phyloP scores from a whole-genome alignment of 2,797 vertebrate species.

The Remorina albescens region DNA sequence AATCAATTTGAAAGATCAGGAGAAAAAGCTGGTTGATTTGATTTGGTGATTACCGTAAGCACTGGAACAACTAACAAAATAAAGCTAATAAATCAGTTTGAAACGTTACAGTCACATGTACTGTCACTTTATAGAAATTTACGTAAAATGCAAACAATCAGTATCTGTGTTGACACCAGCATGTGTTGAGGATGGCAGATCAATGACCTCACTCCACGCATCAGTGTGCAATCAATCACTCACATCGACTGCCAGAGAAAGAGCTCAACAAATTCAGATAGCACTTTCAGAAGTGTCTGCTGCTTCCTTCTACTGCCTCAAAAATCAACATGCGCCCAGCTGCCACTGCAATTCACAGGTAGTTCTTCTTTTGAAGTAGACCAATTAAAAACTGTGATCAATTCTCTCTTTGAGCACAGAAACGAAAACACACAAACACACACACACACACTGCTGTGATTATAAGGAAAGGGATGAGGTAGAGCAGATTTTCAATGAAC shows the following conservation, averaged over 20 bases:
- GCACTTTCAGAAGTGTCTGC: slow-evolving; percentile 13
- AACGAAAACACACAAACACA: not conserved
- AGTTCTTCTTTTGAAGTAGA: slow-evolving; percentile 47
- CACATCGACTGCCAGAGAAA: not conserved
- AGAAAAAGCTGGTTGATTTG: slow-evolving; percentile 14
- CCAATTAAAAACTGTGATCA: slow-evolving; percentile 64
- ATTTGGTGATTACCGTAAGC: slow-evolving; percentile 9
- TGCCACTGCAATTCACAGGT: not conserved
- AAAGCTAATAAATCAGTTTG: slow-evolving; percentile 50
- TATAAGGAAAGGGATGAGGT: slow-evolving; percentile 37
- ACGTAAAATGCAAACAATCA: slow-evolving; percentile 41
- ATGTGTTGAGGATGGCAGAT: slow-evolving; percentile 25
- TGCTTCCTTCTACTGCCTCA: not conserved
- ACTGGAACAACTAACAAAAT: slow-evolving; percentile 33
- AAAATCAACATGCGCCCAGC: slow-evolving; percentile 3
- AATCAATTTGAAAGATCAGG: slow-evolving; percentile 25
- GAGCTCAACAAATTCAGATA: not conserved
- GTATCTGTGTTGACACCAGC: slow-evolving; percentile 27
- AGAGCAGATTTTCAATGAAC: slow-evolving; percentile 44
- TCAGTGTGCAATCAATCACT: slow-evolving; percentile 51
- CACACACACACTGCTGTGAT: too few species aligned
- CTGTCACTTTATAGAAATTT: slow-evolving; percentile 39
- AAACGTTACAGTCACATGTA: slow-evolving; percentile 19
- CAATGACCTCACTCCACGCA: slow-evolving; percentile 39
- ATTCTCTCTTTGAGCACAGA: slow-evolving; percentile 44